Conservation (phyloP, 2,797 vertebrate species). For the Crax fasciolata region DNA sequence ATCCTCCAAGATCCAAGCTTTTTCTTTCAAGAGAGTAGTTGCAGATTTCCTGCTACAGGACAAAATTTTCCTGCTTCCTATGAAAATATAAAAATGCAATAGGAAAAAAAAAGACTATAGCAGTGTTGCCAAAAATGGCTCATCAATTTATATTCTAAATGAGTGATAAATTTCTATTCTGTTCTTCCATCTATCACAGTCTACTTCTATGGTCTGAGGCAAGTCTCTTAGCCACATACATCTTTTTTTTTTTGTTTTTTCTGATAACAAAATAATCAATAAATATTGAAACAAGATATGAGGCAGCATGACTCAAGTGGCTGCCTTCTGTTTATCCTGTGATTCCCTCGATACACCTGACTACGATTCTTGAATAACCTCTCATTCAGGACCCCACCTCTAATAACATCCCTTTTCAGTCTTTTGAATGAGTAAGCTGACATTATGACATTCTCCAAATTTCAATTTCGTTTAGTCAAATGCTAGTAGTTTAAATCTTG, state of each 20-base stretch:
- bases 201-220: not conserved
- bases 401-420: not conserved
- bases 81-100: not conserved
- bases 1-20: not conserved
- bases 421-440: not conserved
- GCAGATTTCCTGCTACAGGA: not conserved
- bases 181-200: not conserved
- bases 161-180: not conserved
- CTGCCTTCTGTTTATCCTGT: accelerated
- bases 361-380: accelerated
- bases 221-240: not conserved
- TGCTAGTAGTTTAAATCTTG: not conserved
- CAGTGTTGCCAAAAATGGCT: not conserved
- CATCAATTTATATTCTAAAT: not conserved
- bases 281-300: not conserved
- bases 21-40: not conserved
- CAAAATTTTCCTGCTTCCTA: not conserved
- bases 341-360: not conserved
- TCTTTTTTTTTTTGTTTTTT: not conserved
- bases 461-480: conserved; percentile 25
- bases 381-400: not conserved
- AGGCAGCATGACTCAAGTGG: not conserved
- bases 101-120: not conserved
- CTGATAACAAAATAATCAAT: not conserved
- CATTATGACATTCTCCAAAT: not conserved